Conservation (phyloP, 2,113 vertebrate species). For the Anhinga anhinga region DNA sequence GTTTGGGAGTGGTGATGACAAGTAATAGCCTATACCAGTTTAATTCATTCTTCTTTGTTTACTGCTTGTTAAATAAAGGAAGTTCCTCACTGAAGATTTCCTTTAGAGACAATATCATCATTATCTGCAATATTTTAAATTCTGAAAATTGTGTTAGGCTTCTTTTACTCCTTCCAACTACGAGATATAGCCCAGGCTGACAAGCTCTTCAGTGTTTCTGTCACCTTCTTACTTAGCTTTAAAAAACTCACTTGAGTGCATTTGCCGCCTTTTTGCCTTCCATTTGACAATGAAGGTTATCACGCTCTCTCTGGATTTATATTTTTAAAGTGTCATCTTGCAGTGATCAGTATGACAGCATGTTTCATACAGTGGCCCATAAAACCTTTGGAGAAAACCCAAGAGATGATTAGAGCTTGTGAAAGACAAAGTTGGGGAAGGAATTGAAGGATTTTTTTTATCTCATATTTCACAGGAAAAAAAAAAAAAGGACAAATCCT, state of each 20-base stretch:
- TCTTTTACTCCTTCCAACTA: neutral
- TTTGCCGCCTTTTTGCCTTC: neutral
- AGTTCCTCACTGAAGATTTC: neutral
- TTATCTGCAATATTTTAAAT: neutral
- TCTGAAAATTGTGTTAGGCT: neutral
- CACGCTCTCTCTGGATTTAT: neutral
- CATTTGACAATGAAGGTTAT: conserved; percentile 45
- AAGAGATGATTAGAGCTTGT: conserved; percentile 13
- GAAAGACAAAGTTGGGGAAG: neutral
- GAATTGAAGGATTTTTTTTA: neutral
- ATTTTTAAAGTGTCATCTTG: conserved; percentile 20
- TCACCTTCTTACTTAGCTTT: neutral
- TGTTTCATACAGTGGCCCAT: neutral
- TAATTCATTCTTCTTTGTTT: neutral
- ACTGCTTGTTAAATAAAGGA: neutral
- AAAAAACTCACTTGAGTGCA: neutral
- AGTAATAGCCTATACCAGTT: neutral
- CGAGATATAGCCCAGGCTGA: neutral
- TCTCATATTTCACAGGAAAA: neutral
- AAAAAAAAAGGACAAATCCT: neutral
- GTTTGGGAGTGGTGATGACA: neutral
- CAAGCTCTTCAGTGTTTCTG: conserved; percentile 4
- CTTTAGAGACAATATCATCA: neutral
- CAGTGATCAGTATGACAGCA: conserved; percentile 12
- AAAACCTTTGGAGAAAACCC: conserved; percentile 23